These are phyloP conservation scores for Pristionchus entomophagus DNA, from an alignment of 2,888 invertebrate species.

Conservation along the genomic window DNA sequence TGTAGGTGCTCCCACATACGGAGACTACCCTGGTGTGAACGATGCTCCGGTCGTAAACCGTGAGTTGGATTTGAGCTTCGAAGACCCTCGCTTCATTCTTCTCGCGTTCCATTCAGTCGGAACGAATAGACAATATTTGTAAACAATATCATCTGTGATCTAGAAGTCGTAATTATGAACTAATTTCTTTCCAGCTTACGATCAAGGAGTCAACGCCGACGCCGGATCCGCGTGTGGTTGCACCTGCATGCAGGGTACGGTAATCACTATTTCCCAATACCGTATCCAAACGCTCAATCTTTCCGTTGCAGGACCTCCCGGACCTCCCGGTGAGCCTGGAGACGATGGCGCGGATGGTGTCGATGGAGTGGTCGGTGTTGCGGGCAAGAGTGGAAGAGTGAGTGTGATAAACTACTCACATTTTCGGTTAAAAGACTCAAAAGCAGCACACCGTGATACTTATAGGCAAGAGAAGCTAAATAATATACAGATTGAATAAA, in stretches of 20 bases:
- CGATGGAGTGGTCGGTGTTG: constrained; percentile 19
- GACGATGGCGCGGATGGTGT: constrained; percentile 52
- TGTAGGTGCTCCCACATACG: too few species aligned
- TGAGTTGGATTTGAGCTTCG: too few species aligned
- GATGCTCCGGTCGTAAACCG: too few species aligned
- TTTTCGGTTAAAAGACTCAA: neutral
- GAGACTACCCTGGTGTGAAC: too few species aligned
- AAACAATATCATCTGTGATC: too few species aligned
- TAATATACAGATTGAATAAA: neutral
- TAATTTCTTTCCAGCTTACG: constrained; percentile 5
- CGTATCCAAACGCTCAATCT: neutral
- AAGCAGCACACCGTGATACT: neutral
- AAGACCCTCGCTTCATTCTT: too few species aligned
- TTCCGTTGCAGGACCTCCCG: constrained; percentile 16
- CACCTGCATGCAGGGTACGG: constrained; percentile 42
- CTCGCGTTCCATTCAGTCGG: too few species aligned
- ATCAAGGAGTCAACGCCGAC: neutral
- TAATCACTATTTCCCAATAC: neutral
- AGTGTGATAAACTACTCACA: neutral
- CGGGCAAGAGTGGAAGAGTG: constrained; percentile 15
- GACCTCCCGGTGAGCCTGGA: constrained; percentile 57
- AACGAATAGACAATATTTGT: too few species aligned
- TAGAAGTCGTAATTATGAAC: too few species aligned
- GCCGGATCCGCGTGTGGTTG: constrained; percentile 13
- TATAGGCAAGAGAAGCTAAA: neutral